These are phyloP conservation scores for Spizella passerina DNA, from an alignment of 2,797 vertebrate species.

Conservation along the genomic window DNA sequence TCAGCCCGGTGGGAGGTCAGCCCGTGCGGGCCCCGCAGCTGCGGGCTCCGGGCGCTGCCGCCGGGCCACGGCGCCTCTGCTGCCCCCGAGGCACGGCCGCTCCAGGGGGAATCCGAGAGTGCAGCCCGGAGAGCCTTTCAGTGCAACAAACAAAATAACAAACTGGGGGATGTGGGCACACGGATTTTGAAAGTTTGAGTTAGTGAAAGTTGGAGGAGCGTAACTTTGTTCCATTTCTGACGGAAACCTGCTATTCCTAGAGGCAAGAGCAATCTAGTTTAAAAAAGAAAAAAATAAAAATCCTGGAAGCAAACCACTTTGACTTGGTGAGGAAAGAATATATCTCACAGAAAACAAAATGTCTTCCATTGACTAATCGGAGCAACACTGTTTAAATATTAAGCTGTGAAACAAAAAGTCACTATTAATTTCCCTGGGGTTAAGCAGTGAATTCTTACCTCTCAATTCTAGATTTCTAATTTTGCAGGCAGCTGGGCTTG, in stretches of 20 bases:
- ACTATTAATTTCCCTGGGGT: neutral
- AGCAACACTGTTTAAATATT: neutral
- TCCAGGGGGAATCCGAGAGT: fast-evolving
- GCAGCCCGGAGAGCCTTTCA: neutral
- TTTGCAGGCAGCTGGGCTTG: neutral
- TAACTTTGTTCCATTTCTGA: neutral
- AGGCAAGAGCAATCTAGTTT: neutral
- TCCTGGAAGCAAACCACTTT: neutral
- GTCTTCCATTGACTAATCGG: neutral
- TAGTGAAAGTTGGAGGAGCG: neutral
- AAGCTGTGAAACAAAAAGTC: neutral
- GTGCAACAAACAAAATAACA: neutral
- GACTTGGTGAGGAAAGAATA: neutral
- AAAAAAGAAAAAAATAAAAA: neutral
- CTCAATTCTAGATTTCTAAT: neutral
- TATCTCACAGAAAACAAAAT: neutral
- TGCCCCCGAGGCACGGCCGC: neutral
- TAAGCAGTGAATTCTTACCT: neutral
- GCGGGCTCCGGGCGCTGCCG: neutral
- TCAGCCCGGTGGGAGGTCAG: too few species aligned
- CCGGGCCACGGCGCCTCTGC: neutral
- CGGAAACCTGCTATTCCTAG: neutral
- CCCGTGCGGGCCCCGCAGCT: neutral
- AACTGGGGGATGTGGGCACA: fast-evolving
- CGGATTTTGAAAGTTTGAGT: neutral